Evolutionary conservation across 1,140 invertebrate genomes (phyloP), one percentile per base, ranked within the genome.

Genomic region (Philotrypesis tridentata): DNA sequence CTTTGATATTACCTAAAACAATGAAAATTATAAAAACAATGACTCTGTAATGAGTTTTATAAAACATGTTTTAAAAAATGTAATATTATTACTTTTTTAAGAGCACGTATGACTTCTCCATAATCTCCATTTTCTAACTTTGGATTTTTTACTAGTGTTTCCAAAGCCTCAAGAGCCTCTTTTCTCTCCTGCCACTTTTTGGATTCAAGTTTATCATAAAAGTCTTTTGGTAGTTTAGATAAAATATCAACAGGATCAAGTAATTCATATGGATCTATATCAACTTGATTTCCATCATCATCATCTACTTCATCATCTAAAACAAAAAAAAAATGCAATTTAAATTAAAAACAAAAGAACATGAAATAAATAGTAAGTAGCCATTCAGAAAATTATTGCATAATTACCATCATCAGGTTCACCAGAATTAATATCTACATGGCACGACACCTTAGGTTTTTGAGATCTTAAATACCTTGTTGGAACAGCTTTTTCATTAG

Each of bases 171-270:
- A 7, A 99, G 87, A 0, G 96, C 95, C 89, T 99, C 97, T 90
- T 99, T 99, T 11, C 99, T 93, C 73, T 99, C 97, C 87, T 98
- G 96, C 99, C 99, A 99, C 88, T 99, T 99, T 89, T 99, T 99
- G 0, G 96, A 96, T 90, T 99, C 98, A 43, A 98, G 85, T 91
- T 98, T 97, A 9, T 99, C 97, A 88, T 96, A 98, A 90, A 99
- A 99, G 90, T 99, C 97, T 93, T 98, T 98, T 0, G 98, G 98
- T 29, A 99, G 89, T 89, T 98, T 96, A 3, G 96, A 95, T 0
- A 99, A 88, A 86, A 99, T 97, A 88, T 99, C 97, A 33, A 99
- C 97, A 0, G 98, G 96, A 85, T 97, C 96, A 9, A 99, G 89
- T 2, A 99, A 90, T 74, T 99, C 98, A 88, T 96, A 98, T 0